Evolutionary conservation across 2,113 vertebrate species (phyloP).

Genomic region (Phyllopteryx taeniolatus): DNA sequence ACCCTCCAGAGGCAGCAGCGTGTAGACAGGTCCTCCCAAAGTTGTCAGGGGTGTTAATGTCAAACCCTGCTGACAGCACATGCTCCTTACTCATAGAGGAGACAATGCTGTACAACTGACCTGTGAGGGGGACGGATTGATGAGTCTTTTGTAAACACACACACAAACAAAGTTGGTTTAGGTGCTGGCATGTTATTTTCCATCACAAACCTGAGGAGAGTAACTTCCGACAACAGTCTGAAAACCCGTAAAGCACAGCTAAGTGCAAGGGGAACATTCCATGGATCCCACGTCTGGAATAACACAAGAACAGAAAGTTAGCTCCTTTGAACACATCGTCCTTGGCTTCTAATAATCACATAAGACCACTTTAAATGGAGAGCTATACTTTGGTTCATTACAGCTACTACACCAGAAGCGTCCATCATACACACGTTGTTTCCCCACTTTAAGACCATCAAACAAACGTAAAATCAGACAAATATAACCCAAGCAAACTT

Average conservation of each 20-base stretch:
- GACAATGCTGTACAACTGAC: conserved; percentile 96
- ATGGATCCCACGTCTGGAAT: conserved; percentile 86
- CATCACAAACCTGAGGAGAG: conserved; percentile 91
- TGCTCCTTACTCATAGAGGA: conserved; percentile 94
- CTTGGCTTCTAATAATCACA: background rate
- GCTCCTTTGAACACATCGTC: background rate
- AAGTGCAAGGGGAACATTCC: conserved; percentile 98
- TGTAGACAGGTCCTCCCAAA: conserved; percentile 97
- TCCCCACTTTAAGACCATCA: too few species aligned
- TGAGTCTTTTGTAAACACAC: background rate
- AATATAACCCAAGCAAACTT: too few species aligned
- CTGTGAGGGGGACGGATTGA: conserved; percentile 55
- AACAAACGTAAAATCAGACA: too few species aligned
- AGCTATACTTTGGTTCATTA: too few species aligned
- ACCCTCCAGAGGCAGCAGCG: conserved; percentile 98
- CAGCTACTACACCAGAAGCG: too few species aligned
- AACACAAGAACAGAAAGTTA: background rate
- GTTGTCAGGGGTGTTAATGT: conserved; percentile 96
- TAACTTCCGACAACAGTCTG: conserved; percentile 98
- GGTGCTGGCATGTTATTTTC: background rate
- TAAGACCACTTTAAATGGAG: background rate
- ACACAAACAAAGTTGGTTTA: background rate
- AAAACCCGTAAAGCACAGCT: conserved; percentile 96
- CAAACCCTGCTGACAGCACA: conserved; percentile 92
- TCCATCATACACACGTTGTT: too few species aligned